phyloP scores from a whole-genome alignment of 92 coral and sea anemone species.

The Anthopleura xanthogrammica region DNA sequence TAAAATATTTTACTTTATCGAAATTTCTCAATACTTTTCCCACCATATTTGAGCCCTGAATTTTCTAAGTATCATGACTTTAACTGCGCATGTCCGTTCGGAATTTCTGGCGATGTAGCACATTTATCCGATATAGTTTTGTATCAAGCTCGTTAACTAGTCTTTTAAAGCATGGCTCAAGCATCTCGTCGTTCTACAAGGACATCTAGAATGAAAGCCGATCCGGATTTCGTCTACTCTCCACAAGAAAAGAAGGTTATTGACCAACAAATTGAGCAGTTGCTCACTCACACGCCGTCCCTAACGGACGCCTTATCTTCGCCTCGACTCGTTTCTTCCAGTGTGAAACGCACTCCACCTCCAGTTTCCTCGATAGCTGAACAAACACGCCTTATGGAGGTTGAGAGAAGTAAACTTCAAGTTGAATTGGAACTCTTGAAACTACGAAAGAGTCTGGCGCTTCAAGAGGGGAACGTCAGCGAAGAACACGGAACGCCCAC shows the following conservation, averaged over 20 bases:
- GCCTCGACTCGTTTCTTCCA: not conserved
- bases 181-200: not conserved
- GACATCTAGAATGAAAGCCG: not conserved
- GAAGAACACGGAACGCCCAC: not conserved
- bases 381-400: not conserved
- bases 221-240: not conserved
- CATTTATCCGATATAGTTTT: too few species aligned
- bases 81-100: too few species aligned
- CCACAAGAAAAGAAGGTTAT: too few species aligned
- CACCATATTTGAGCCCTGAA: too few species aligned
- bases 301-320: not conserved
- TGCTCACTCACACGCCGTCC: not conserved
- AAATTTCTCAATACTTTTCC: too few species aligned
- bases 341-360: too few species aligned
- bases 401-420: constrained; percentile 8
- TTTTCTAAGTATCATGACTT: too few species aligned
- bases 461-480: too few species aligned
- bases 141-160: too few species aligned
- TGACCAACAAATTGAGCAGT: too few species aligned
- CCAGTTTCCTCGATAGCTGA: not conserved
- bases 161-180: not conserved
- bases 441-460: not conserved
- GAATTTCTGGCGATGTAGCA: too few species aligned
- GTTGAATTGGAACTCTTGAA: constrained; percentile 24
- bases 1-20: too few species aligned